A percentile compares a stretch with the other conserved stretches of the same genome.
phyloP scores from a whole-genome alignment of 2,888 invertebrate species.

The Globia sparganii region DNA sequence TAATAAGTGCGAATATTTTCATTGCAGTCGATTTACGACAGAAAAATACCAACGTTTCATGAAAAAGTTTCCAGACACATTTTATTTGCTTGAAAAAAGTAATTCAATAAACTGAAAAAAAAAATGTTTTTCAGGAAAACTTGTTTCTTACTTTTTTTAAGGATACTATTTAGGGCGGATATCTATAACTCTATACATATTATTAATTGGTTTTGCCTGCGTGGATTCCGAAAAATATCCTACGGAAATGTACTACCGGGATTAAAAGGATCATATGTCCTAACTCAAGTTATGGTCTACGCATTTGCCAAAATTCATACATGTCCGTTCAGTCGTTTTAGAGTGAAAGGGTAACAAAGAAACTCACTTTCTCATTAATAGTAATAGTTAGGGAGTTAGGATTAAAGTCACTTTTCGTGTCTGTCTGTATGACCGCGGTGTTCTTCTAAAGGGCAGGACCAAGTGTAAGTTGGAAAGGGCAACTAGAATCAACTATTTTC shows the following conservation, averaged over 20 bases:
- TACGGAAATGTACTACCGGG: neutral
- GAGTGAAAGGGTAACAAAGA: neutral
- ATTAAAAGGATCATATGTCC: neutral
- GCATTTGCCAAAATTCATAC: neutral
- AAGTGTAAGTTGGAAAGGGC: neutral
- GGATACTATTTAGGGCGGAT: neutral
- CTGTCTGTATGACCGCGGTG: neutral
- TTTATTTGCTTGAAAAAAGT: slow-evolving; percentile 1
- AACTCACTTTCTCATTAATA: neutral
- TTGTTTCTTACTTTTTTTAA: neutral
- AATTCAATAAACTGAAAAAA: neutral
- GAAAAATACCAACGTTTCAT: slow-evolving; percentile 1
- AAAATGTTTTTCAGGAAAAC: too few species aligned
- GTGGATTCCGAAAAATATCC: neutral
- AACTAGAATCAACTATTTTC: neutral
- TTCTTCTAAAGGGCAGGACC: neutral
- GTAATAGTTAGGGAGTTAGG: neutral
- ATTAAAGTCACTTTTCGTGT: neutral
- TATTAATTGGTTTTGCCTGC: neutral
- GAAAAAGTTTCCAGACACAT: slow-evolving; percentile 12
- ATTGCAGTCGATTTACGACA: neutral
- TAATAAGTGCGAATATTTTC: slow-evolving; percentile 18
- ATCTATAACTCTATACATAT: neutral
- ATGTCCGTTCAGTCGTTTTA: neutral
- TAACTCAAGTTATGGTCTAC: neutral